Conservation (phyloP, 2,113 vertebrate genomes). For the Delphinus delphis region DNA sequence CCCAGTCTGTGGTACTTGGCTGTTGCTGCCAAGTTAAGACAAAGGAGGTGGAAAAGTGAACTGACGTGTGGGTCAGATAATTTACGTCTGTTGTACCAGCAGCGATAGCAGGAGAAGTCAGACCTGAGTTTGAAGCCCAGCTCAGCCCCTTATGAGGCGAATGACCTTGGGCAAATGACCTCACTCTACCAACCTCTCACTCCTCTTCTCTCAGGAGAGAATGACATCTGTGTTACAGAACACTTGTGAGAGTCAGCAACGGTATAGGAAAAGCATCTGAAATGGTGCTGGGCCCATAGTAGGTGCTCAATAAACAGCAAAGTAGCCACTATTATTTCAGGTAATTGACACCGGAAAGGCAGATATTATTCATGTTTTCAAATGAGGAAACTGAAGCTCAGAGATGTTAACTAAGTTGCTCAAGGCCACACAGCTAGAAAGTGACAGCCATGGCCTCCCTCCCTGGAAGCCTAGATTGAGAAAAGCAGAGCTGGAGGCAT, state of each 20-base stretch:
- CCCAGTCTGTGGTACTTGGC: not conserved
- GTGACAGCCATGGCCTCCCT: not conserved
- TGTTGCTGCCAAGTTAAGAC: not conserved
- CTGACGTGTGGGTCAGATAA: not conserved
- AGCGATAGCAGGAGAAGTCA: not conserved
- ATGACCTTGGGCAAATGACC: not conserved
- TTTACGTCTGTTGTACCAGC: not conserved
- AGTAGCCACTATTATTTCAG: not conserved
- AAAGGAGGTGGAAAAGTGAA: not conserved
- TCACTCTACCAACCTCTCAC: not conserved
- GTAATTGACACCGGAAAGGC: not conserved
- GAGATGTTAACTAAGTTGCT: not conserved
- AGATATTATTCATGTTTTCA: not conserved
- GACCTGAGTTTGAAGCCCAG: not conserved
- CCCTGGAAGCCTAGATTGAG: not conserved
- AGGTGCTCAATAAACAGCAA: not conserved
- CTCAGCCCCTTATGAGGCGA: not conserved
- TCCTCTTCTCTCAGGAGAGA: not conserved
- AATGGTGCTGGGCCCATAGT: fast-evolving
- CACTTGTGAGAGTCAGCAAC: not conserved
- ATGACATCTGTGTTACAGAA: not conserved
- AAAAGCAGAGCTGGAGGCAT: not conserved
- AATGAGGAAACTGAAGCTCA: conserved; percentile 12
- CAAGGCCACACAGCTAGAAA: not conserved
- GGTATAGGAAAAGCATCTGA: not conserved